Evolutionary conservation across 2,797 vertebrate genomes (phyloP).

Genomic region (Galagoides demidoff): DNA sequence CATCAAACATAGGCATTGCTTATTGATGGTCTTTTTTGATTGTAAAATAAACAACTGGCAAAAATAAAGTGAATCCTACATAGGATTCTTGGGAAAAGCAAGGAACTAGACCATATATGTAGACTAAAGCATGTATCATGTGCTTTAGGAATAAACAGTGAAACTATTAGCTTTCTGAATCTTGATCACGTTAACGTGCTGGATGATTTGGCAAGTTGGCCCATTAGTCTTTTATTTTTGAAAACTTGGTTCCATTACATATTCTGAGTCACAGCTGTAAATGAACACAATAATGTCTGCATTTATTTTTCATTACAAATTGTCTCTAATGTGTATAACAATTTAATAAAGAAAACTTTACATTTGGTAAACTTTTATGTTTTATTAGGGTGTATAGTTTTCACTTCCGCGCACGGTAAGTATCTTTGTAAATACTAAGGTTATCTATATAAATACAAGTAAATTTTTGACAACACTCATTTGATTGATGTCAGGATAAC

Average conservation of each 20-base stretch:
- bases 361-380: background rate
- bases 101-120: background rate
- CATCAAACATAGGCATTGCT: slow-evolving; percentile 31
- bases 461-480: background rate
- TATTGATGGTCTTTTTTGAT: background rate
- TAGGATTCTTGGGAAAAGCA: background rate
- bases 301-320: background rate
- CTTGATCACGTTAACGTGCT: background rate
- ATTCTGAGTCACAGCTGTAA: background rate
- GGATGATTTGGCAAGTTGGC: background rate
- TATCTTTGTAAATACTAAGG: background rate
- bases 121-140: background rate
- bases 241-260: background rate
- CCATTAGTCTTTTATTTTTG: background rate
- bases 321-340: background rate
- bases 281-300: background rate
- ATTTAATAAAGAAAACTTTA: background rate
- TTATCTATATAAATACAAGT: background rate
- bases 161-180: background rate
- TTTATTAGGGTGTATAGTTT: background rate
- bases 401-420: background rate
- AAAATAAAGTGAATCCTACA: slow-evolving; percentile 37
- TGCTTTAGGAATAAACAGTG: background rate
- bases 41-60: background rate
- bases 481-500: background rate